Percentiles rank a stretch among this genome's conserved stretches.
Conservation (phyloP, 1,140 invertebrate genomes). For the Hesperophylax magnus region DNA sequence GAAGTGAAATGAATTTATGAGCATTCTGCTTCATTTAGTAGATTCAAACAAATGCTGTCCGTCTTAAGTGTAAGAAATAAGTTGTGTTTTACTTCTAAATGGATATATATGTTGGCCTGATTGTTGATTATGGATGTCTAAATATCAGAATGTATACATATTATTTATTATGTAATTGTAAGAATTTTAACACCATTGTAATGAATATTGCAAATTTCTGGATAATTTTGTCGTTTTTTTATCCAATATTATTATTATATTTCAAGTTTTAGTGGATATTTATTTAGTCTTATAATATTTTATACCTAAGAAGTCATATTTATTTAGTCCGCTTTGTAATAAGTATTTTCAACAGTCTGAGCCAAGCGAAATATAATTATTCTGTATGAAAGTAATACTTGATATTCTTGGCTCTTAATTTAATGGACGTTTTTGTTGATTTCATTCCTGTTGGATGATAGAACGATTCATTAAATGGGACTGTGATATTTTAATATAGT, state of each 20-base stretch:
- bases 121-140: too few species aligned
- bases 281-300: slow-evolving; percentile 34
- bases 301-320: slow-evolving; percentile 32
- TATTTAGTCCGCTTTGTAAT: slow-evolving; percentile 23
- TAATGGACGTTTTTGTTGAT: slow-evolving; percentile 55
- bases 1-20: too few species aligned
- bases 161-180: slow-evolving; percentile 24
- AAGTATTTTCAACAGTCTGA: slow-evolving; percentile 45
- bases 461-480: slow-evolving; percentile 57
- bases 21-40: too few species aligned
- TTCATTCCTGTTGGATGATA: slow-evolving; percentile 46
- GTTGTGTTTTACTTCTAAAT: too few species aligned
- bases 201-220: slow-evolving; percentile 20
- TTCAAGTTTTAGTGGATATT: slow-evolving; percentile 35
- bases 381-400: slow-evolving; percentile 30
- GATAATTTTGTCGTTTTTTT: slow-evolving; percentile 27
- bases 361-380: slow-evolving; percentile 50
- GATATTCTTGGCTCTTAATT: slow-evolving; percentile 43
- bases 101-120: too few species aligned
- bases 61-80: too few species aligned
- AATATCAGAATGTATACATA: slow-evolving; percentile 6
- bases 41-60: too few species aligned
- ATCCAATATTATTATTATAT: slow-evolving; percentile 17
- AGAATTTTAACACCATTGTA: slow-evolving; percentile 7
- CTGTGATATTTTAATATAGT: slow-evolving; percentile 56